A percentile compares a stretch with the other conserved stretches of the same genome.
phyloP scores from a whole-genome alignment of 2,797 vertebrate genomes.

The Lutjanus argentimaculatus region DNA sequence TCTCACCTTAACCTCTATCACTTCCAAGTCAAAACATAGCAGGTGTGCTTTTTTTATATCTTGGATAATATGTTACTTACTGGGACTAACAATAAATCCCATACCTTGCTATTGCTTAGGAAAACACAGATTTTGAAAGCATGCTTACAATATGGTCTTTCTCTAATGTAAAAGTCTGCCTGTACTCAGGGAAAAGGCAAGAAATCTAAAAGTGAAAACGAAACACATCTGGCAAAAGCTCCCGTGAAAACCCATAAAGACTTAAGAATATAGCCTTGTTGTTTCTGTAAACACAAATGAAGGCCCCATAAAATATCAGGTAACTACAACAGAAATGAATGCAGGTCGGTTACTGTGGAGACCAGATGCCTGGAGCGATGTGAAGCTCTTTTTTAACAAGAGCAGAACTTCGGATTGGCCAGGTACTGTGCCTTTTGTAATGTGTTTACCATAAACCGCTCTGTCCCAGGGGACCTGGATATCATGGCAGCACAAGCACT shows the following conservation, averaged over 20 bases:
- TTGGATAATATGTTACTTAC: conserved; percentile 22
- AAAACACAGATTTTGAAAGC: background rate
- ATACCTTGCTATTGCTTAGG: background rate
- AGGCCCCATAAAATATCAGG: conserved; percentile 83
- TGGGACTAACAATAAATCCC: conserved; percentile 9
- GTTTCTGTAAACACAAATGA: conserved; percentile 85
- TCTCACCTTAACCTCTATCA: conserved; percentile 25
- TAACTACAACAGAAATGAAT: conserved; percentile 85
- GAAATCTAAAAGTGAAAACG: conserved; percentile 70
- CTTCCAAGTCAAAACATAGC: conserved; percentile 38
- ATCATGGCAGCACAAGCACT: conserved; percentile 51
- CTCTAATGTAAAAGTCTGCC: conserved; percentile 23
- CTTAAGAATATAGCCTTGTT: conserved; percentile 76
- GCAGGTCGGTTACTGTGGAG: conserved; percentile 77
- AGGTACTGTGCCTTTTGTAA: conserved; percentile 61
- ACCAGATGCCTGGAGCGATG: conserved; percentile 75
- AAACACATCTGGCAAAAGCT: conserved; percentile 74
- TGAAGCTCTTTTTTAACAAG: conserved; percentile 67
- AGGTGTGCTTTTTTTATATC: conserved; percentile 53
- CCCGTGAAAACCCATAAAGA: conserved; percentile 78
- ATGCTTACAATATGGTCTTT: conserved; percentile 11
- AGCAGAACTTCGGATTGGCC: conserved; percentile 67
- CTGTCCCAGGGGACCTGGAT: conserved; percentile 48
- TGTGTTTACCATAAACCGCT: conserved; percentile 69
- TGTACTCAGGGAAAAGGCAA: conserved; percentile 35